Conservation (phyloP, 2,797 vertebrate genomes). For the Moxostoma hubbsi region DNA sequence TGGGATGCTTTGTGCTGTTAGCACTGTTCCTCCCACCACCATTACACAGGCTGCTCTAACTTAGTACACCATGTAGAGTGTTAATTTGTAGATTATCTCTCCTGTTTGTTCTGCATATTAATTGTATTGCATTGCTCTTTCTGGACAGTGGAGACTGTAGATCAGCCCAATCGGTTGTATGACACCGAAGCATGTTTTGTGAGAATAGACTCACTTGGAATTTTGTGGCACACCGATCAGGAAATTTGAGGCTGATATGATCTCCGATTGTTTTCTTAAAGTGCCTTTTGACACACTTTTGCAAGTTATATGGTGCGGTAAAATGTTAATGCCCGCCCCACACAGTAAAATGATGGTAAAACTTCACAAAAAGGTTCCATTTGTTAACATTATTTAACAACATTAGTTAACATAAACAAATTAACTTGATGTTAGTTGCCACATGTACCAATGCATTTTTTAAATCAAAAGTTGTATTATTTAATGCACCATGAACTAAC, state of each 20-base stretch:
- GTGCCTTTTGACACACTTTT: no score
- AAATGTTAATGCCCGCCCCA: no score
- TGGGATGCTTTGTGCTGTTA: constrained; percentile 25
- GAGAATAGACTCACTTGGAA: background rate
- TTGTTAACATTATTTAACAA: background rate
- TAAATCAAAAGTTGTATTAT: no score
- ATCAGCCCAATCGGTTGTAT: constrained; percentile 23
- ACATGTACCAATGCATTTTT: no score
- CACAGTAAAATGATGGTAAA: no score
- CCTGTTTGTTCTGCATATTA: constrained; percentile 18
- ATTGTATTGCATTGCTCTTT: constrained; percentile 23
- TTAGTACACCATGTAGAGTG: constrained; percentile 25
- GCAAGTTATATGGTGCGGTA: no score
- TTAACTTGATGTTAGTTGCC: no score
- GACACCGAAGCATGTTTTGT: background rate
- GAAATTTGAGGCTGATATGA: background rate
- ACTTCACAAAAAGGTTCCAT: background rate
- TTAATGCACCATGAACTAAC: no score
- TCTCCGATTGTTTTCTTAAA: no score
- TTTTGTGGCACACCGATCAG: background rate
- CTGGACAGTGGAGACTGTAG: constrained; percentile 24
- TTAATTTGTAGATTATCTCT: background rate
- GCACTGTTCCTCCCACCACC: constrained; percentile 39
- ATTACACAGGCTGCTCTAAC: constrained; percentile 30
- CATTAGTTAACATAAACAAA: no score